Conservation (phyloP, 2,113 vertebrate genomes). For the Callipepla californica region DNA sequence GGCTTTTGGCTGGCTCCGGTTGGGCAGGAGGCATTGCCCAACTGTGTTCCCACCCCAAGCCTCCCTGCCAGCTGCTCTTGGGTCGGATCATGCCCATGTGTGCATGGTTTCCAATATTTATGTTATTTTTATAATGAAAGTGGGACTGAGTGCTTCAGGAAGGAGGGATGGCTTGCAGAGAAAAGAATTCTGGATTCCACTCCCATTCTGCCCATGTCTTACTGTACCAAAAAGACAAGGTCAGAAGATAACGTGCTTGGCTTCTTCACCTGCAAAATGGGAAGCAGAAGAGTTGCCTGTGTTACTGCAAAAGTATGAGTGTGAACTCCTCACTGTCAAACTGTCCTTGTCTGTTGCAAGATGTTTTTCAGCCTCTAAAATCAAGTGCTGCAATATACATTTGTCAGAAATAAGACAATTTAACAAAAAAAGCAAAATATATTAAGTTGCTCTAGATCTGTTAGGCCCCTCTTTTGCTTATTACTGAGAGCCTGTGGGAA, state of each 20-base stretch:
- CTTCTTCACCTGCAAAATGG: background rate
- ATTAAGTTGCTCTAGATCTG: background rate
- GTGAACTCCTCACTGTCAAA: background rate
- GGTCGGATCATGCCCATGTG: background rate
- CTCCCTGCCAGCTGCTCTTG: fast-evolving
- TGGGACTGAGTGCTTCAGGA: background rate
- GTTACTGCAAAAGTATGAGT: background rate
- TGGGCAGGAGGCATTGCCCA: background rate
- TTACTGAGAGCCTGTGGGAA: background rate
- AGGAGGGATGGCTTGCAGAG: background rate
- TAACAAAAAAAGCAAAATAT: too few relatives aligned
- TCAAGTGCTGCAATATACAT: background rate
- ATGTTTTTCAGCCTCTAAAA: background rate
- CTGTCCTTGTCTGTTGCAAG: background rate
- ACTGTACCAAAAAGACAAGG: background rate
- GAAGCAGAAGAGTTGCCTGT: background rate
- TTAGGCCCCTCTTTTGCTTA: background rate
- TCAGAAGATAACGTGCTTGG: background rate
- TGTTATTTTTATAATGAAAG: background rate
- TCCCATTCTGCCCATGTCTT: background rate
- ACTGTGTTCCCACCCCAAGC: background rate
- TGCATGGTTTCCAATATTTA: background rate
- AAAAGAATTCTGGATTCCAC: background rate
- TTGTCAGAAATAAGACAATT: background rate
- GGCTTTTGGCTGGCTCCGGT: background rate